Evolutionary conservation across 2,113 vertebrate species (phyloP), one percentile per base, ranked within the genome.

Genomic region (Chionomys nivalis): DNA sequence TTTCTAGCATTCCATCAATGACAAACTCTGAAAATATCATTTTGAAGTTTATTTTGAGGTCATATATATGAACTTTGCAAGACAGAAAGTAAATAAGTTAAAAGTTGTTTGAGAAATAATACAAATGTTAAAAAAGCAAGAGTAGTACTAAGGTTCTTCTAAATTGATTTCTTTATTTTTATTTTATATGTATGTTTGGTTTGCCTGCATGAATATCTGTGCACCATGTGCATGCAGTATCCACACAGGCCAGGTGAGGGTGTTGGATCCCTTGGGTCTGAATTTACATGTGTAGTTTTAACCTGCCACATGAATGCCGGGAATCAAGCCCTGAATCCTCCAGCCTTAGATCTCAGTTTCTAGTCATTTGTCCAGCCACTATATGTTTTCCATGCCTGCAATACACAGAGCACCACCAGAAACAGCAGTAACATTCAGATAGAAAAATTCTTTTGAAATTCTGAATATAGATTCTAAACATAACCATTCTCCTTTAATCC

Each of bases 1-100:
- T 91, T 88, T 91, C 47, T 83, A 85, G 39, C 39, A 92, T 3
- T 14, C 14, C 14, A 86, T 78, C 36, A 31, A 70, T 28, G 73
- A 66, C 36, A 11, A 96, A 89, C 28, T 89, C 31, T 90, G 66
- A 92, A 96, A 82, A 81, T 28, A 87, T 73, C 26, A 65, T 77
- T 68, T 44, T 73, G 87, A 85, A 19, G n/a, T 47, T 83, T 87
- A 13, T 77, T 87, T 92, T 92, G 75, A 91, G 4, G 16, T 92
- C 7, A 63, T 78, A 87, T 58, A 89, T 94, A 28, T 8, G 8
- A 8, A 55, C 24, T 8, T 92, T 89, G 77, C 8, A 97, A 63
- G 39, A 87, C 63, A 85, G 92, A 86, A 86, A 52, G 28, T 75
- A 49, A 3, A 79, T 75, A 93, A 85, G 24, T 77, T 68, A 3